Base-by-base conservation (phyloP, 2,113 vertebrate genomes). In the Tringa solitaria region DNA sequence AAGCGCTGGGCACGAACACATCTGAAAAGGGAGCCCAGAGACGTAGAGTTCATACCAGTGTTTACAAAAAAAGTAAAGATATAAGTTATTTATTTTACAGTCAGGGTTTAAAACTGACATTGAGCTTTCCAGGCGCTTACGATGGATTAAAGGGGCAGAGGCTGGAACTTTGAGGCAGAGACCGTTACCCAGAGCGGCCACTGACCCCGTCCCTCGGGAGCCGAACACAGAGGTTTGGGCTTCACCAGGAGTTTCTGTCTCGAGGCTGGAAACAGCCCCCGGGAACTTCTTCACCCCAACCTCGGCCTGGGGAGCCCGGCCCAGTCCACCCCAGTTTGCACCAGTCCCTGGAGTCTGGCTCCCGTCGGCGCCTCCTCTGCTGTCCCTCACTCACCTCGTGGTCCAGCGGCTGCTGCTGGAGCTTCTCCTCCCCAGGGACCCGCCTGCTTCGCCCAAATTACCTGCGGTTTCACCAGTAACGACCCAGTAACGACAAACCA, bases 321-420 rank as follows among this genome's bases (percentile, higher is more conserved):
- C 85, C 90, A 90, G 95, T 73, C 68, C 13, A 9, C 39, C 92
- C 95, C 7, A 65, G 86, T 90, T 72, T 57, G 65, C 1, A 0
- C 80, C 60, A 68, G 92, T 75, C 43, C 56, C 59, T 87, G 92
- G 90, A 95, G 95, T 93, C 92, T 17, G 69, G 4, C 68, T 86
- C 77, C 28, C 27, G 16, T n/a, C 12, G 12, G 18, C 32, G 63
- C 45, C 50, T 76, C 65, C 67, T 65, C 65, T 16, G 1, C 14
- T 73, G 35, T 41, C 37, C 84, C 87, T 88, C 39, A 19, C 59
- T 65, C 51, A 60, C 43, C 28, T 86, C 26, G 12, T 22, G 53
- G 67, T 28, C 50, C 56, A 18, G 30, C 73, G 77, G 84, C 56
- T 48, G 63, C 69, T 73, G 30, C 51, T 50, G 82, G 56, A 83